phyloP scores from a whole-genome alignment of 2,888 invertebrate genomes.

The Polietes domitor region DNA sequence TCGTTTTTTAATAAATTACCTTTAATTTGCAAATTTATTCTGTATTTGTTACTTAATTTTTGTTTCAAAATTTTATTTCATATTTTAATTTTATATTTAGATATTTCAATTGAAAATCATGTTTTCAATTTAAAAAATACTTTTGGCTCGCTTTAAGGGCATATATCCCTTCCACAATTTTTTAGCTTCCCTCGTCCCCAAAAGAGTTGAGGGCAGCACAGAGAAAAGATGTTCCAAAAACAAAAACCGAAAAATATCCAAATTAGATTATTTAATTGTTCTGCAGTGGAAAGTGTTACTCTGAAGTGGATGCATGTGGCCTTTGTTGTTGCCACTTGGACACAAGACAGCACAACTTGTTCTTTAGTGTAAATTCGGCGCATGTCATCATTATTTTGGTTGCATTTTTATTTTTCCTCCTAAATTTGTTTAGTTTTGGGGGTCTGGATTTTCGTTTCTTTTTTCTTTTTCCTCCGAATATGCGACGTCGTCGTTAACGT shows the following conservation, averaged over 20 bases:
- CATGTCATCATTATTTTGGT: constrained; percentile 60
- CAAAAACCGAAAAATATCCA: background rate
- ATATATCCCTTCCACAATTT: no score
- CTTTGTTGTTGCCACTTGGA: constrained; percentile 31
- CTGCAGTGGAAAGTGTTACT: constrained; percentile 44
- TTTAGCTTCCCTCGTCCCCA: background rate
- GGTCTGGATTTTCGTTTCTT: constrained; percentile 4
- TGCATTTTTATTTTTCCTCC: constrained; percentile 22
- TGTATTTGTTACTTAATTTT: no score
- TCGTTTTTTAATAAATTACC: no score
- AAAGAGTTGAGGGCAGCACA: constrained; percentile 33
- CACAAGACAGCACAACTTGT: background rate
- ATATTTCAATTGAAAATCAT: no score
- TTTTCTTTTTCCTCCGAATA: constrained; percentile 3
- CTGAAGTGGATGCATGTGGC: constrained; percentile 50
- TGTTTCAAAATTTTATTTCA: no score
- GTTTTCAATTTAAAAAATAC: no score
- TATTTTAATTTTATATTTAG: no score
- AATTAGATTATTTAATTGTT: constrained; percentile 55
- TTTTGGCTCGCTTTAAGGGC: no score
- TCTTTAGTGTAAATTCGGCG: constrained; percentile 53
- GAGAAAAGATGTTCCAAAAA: background rate
- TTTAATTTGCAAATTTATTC: no score
- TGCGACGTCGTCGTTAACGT: background rate
- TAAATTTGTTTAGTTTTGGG: constrained; percentile 40